Evolutionary conservation across 2,888 invertebrate genomes (phyloP).

Genomic region (Orchestes rusci): DNA sequence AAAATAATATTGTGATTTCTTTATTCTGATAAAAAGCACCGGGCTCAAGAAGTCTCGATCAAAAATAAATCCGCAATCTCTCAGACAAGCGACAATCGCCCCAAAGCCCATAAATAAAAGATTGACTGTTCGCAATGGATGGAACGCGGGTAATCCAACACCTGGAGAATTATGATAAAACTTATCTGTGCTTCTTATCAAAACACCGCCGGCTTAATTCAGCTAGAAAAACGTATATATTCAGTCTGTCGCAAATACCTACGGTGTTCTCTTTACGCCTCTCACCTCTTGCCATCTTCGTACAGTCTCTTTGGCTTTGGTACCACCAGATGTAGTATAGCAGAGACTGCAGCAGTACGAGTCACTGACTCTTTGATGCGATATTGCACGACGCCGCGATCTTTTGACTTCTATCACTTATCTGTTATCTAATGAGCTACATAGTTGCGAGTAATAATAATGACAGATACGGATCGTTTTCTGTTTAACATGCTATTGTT

Average conservation of each 20-base stretch:
- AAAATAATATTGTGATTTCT: too few species aligned
- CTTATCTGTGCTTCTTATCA: constrained; percentile 13
- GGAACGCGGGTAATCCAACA: constrained; percentile 8
- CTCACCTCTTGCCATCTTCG: constrained; percentile 17
- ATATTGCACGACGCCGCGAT: constrained; percentile 7
- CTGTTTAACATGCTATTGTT: too few species aligned
- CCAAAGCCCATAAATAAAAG: constrained; percentile 3
- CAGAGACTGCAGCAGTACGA: constrained; percentile 18
- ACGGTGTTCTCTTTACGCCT: constrained; percentile 12
- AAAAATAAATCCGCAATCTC: too few species aligned
- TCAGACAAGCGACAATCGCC: too few species aligned
- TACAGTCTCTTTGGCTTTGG: too few species aligned
- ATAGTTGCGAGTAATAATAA: constrained; percentile 10
- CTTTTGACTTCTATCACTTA: constrained; percentile 1
- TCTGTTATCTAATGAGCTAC: constrained; percentile 16
- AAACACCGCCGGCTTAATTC: constrained; percentile 12
- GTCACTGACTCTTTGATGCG: constrained; percentile 18
- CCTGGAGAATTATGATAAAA: constrained; percentile 16
- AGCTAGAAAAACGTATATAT: constrained; percentile 13
- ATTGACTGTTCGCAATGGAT: constrained; percentile 1
- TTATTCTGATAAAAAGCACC: too few species aligned
- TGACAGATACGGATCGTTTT: too few species aligned
- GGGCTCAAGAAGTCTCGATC: too few species aligned
- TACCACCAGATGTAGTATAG: constrained; percentile 16
- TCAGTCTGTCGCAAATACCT: constrained; percentile 17